Evolutionary conservation across 2,888 invertebrate genomes (phyloP).

Genomic region (Pollenia amentaria): DNA sequence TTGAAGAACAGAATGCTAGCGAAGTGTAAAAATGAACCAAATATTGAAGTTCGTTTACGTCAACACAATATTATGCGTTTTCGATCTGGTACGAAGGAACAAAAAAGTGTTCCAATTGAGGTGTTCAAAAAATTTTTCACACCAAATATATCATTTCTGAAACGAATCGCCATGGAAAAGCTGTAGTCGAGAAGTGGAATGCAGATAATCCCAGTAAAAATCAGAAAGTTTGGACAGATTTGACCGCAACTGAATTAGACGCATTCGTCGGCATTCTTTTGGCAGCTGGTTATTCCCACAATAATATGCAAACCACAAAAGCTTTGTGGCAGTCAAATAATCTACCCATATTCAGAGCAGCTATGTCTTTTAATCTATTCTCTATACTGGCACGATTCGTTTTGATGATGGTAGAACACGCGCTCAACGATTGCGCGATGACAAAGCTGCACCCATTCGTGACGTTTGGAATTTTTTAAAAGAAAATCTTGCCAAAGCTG

Average conservation of each 20-base stretch:
- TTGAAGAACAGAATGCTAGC: constrained; percentile 10
- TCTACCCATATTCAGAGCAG: no score
- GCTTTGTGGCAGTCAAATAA: no score
- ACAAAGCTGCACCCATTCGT: constrained; percentile 57
- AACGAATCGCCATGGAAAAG: no score
- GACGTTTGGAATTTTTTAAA: constrained; percentile 48
- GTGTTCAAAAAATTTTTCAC: constrained; percentile 67
- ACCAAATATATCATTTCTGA: constrained; percentile 65
- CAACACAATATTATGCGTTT: constrained; percentile 64
- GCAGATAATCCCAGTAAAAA: constrained; percentile 44
- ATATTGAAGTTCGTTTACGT: constrained; percentile 50
- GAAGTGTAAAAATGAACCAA: constrained; percentile 35
- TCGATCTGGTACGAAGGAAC: constrained; percentile 47
- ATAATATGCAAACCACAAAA: no score
- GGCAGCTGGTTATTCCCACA: no score
- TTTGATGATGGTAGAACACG: constrained; percentile 78
- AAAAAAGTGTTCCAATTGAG: constrained; percentile 66
- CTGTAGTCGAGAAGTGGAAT: constrained; percentile 55
- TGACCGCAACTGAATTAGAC: constrained; percentile 62
- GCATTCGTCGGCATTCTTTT: no score
- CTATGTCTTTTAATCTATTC: constrained; percentile 73
- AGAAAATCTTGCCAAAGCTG: constrained; percentile 36
- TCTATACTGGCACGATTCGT: constrained; percentile 74
- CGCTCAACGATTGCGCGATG: constrained; percentile 32
- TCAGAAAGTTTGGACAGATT: constrained; percentile 57